phyloP scores from a whole-genome alignment of 2,888 invertebrate species.

The Sepiola atlantica region DNA sequence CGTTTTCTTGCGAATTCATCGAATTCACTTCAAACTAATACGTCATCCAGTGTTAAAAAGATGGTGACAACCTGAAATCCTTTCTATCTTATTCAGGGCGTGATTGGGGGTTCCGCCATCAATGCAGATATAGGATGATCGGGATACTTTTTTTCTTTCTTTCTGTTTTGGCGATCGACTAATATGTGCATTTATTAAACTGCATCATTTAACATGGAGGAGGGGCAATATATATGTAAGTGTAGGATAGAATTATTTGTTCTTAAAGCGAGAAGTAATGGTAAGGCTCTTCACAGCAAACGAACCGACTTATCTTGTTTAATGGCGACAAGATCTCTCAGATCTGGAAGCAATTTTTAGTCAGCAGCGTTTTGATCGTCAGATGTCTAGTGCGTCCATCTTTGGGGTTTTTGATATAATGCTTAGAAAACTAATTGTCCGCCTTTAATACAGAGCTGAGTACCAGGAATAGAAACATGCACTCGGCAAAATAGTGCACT shows the following conservation, averaged over 20 bases:
- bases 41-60: neutral
- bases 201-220: neutral
- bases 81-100: no score
- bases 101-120: no score
- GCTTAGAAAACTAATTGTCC: neutral
- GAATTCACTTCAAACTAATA: neutral
- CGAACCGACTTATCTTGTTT: neutral
- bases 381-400: conserved; percentile 32
- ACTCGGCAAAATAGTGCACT: neutral
- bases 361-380: neutral
- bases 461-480: neutral
- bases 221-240: neutral
- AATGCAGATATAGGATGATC: no score
- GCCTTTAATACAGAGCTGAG: neutral
- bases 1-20: neutral
- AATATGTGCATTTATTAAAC: neutral
- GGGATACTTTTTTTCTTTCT: no score
- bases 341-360: neutral
- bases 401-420: neutral
- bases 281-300: neutral
- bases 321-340: neutral
- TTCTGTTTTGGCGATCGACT: neutral
- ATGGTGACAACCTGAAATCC: no score
- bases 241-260: neutral
- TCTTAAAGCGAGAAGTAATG: neutral